phyloP scores from a whole-genome alignment of 2,797 vertebrate species.

The Amblyraja radiata region DNA sequence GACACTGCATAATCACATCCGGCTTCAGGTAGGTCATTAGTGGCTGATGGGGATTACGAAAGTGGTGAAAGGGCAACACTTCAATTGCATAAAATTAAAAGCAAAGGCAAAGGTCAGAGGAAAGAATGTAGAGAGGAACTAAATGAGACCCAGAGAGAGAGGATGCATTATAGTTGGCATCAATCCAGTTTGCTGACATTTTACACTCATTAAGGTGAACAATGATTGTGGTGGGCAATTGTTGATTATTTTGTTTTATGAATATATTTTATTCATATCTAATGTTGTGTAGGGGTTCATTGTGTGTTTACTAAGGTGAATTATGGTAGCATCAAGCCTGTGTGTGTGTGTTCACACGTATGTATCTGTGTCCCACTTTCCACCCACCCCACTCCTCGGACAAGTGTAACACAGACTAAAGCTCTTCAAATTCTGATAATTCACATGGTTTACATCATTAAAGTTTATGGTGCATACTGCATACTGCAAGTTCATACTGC shows the following conservation, averaged over 20 bases:
- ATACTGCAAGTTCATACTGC: too few species aligned
- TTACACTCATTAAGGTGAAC: slow-evolving; percentile 11
- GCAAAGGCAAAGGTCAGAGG: not conserved
- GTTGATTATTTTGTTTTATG: slow-evolving; percentile 20
- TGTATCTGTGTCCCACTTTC: not conserved
- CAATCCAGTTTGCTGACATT: slow-evolving; percentile 4
- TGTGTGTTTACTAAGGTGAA: not conserved
- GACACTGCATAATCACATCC: not conserved
- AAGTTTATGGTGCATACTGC: too few species aligned
- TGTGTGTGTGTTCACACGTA: too few species aligned
- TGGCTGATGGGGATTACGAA: not conserved
- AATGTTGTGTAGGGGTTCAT: not conserved
- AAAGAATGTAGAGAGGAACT: not conserved
- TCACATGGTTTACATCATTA: not conserved
- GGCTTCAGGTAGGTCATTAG: not conserved
- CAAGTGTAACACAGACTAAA: not conserved
- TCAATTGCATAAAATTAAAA: not conserved
- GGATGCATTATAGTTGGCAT: slow-evolving; percentile 5
- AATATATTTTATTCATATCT: slow-evolving; percentile 19
- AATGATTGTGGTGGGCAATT: slow-evolving; percentile 8
- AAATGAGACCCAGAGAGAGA: slow-evolving; percentile 3
- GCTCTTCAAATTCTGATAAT: not conserved
- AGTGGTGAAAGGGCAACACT: not conserved
- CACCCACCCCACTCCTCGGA: not conserved
- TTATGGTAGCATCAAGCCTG: not conserved